Evolutionary conservation across 1,140 invertebrate genomes (phyloP).

Genomic region (Zelostemma sp.): DNA sequence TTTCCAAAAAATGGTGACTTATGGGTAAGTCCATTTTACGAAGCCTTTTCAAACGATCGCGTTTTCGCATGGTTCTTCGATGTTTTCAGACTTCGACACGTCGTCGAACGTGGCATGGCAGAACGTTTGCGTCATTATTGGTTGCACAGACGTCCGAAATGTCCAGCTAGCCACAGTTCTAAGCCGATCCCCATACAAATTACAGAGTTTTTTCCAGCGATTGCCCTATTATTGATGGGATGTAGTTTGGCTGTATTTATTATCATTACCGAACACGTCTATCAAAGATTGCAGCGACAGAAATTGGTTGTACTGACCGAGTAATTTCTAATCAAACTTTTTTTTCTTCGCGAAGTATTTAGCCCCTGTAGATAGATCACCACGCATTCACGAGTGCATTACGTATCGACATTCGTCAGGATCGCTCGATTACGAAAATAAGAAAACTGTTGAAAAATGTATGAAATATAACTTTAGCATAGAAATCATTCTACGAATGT

Average conservation of each 20-base stretch:
- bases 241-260: slow-evolving; percentile 29
- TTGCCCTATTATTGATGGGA: slow-evolving; percentile 46
- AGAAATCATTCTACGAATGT: too few relatives aligned
- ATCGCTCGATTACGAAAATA: too few relatives aligned
- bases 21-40: slow-evolving; percentile 70
- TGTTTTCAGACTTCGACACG: slow-evolving; percentile 43
- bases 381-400: too few relatives aligned
- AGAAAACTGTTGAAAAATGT: too few relatives aligned
- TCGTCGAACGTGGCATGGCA: slow-evolving; percentile 41
- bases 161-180: slow-evolving; percentile 51
- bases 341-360: too few relatives aligned
- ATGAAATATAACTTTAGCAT: too few relatives aligned
- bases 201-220: slow-evolving; percentile 47
- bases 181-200: slow-evolving; percentile 45
- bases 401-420: too few relatives aligned
- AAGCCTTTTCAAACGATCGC: too few relatives aligned
- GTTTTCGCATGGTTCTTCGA: too few relatives aligned
- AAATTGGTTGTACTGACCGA: background rate
- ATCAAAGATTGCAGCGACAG: background rate
- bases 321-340: background rate
- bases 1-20: slow-evolving; percentile 74
- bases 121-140: slow-evolving; percentile 43
- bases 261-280: slow-evolving; percentile 26
- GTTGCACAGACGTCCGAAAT: slow-evolving; percentile 45
- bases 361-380: too few relatives aligned